Conservation (phyloP, 1,140 invertebrate species). For the Eubasilissa regina region DNA sequence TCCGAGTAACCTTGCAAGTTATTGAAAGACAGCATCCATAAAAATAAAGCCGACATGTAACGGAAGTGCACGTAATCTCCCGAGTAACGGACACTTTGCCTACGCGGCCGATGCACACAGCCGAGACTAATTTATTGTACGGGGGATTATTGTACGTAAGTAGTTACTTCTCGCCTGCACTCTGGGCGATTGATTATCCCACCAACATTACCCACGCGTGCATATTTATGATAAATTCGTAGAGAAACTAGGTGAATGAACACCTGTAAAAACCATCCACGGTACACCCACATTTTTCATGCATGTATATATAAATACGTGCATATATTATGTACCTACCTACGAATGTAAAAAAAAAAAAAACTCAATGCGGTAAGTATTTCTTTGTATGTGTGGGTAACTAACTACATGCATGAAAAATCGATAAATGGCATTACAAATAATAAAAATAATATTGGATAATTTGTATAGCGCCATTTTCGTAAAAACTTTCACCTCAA, state of each 20-base stretch:
- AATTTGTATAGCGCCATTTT: too few relatives aligned
- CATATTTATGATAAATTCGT: conserved; percentile 26
- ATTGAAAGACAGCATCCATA: too few relatives aligned
- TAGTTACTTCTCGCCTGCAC: neutral
- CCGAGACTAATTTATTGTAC: neutral
- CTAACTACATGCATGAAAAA: too few relatives aligned
- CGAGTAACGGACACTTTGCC: neutral
- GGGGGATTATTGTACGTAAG: too few relatives aligned
- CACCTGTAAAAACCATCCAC: conserved; percentile 24
- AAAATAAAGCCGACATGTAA: neutral
- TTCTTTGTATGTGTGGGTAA: too few relatives aligned
- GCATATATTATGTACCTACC: neutral
- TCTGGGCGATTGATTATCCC: conserved; percentile 1
- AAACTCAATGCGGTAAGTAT: too few relatives aligned
- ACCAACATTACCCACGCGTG: conserved; percentile 11
- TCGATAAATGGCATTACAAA: too few relatives aligned
- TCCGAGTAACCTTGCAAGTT: too few relatives aligned
- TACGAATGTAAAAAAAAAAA: neutral
- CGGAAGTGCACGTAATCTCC: neutral
- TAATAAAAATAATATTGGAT: too few relatives aligned
- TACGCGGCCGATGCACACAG: neutral
- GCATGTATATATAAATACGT: too few relatives aligned
- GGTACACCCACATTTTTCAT: conserved; percentile 6
- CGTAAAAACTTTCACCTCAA: too few relatives aligned
- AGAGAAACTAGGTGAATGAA: conserved; percentile 12